Base-by-base conservation (phyloP, 2,888 invertebrate species). In the Lasioglossum lativentre region DNA sequence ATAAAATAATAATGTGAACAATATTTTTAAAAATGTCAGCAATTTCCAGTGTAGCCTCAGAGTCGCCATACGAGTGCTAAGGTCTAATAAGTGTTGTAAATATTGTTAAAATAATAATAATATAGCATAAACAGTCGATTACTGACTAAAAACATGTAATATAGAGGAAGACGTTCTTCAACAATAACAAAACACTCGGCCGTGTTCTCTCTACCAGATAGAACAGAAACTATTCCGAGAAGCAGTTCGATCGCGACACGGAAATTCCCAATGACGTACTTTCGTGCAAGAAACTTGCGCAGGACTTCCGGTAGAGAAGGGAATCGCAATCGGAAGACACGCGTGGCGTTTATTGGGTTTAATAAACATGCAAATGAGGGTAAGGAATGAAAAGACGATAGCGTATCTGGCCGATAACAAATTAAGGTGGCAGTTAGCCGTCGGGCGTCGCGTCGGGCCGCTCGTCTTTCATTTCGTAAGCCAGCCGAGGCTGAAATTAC, bases 281-380 rank as follows among this genome's bases (percentile, higher is more conserved):
- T 74, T 30, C 40, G 16, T 34, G 47, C 72, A 38, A n/a, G 59
- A 19, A n/a, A n/a, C 30, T 38, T 45, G 14, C 14, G 12, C 2
- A 10, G 8, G n/a, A 40, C 23, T 40, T 70, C 38, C 16, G 23
- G 34, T 4, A 34, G 12, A 45, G 70, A 52, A 76, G 66, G 14
- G 79, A 52, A 71, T 80, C 38, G 76, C 74, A 3, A n/a, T 34
- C n/a, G 71, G 52, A 80, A 27, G 73, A 59, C 70, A 71, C 52
- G 30, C 40, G 45, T 77, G 56, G 38, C 27, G 47, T 84, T 68
- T 19, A 73, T 78, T 85, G 45, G 76, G 77, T 86, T 86, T 80
- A 85, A 86, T 86, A 85, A 86, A 82, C 82, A 86, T 86, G 86
- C 82, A 86, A 86, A 86, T 80, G 74, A 75, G 74, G 47, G 14